These are phyloP conservation scores for Mya arenaria DNA, from an alignment of 1,140 invertebrate genomes.

Conservation along the genomic window DNA sequence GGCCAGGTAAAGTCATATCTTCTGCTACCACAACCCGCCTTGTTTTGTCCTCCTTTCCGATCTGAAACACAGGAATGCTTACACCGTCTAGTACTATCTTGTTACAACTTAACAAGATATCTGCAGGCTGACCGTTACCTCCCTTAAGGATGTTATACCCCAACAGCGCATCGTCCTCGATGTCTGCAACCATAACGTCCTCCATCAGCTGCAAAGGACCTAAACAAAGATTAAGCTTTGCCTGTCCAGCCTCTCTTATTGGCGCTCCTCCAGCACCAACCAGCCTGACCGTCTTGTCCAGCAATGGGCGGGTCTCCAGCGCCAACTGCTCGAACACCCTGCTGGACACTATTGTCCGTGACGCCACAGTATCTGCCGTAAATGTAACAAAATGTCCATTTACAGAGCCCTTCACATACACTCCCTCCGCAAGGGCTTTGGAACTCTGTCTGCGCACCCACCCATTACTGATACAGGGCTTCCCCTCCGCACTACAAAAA, in stretches of 20 bases:
- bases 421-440: not conserved
- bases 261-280: slow-evolving; percentile 23
- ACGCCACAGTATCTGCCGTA: slow-evolving; percentile 34
- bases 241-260: not conserved
- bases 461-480: too few relatives aligned
- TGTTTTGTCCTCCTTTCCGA: not conserved
- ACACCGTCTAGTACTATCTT: not conserved
- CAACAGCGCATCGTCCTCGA: slow-evolving; percentile 25
- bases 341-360: slow-evolving; percentile 20
- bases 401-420: slow-evolving; percentile 26
- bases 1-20: slow-evolving; percentile 3
- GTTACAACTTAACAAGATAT: not conserved
- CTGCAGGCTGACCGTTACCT: not conserved
- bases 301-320: not conserved
- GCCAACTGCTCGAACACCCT: not conserved
- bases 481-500: too few relatives aligned
- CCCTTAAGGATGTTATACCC: not conserved
- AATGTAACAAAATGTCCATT: not conserved
- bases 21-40: not conserved
- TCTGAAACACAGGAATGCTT: not conserved
- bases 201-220: not conserved
- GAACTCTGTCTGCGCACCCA: not conserved
- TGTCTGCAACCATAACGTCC: slow-evolving; percentile 20
- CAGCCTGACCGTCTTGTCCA: not conserved
- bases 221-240: not conserved